These are phyloP conservation scores for Oxyruncus cristatus DNA, from an alignment of 2,113 vertebrate genomes.

Conservation along the genomic window DNA sequence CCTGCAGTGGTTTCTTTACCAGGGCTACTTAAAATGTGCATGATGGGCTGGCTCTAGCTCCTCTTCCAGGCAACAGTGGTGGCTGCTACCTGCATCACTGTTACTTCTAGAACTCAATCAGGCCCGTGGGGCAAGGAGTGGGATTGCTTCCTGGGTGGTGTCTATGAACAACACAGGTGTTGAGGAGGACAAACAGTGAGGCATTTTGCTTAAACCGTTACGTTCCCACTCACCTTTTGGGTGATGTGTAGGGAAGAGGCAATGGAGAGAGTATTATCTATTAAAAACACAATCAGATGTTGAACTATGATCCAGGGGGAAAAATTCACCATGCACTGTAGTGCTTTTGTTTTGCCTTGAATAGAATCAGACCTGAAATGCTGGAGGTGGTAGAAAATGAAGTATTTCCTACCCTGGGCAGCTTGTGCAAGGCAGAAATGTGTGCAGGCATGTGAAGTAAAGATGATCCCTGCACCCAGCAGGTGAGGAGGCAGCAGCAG, in stretches of 20 bases:
- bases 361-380: background rate
- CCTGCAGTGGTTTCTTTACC: background rate
- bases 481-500: background rate
- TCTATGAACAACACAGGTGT: background rate
- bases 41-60: background rate
- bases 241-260: background rate
- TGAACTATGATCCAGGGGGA: background rate
- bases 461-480: background rate
- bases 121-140: background rate
- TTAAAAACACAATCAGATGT: background rate
- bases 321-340: background rate
- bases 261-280: background rate
- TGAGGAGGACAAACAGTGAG: background rate
- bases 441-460: background rate
- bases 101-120: background rate
- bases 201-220: background rate
- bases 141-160: background rate
- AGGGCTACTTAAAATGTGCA: background rate
- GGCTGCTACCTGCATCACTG: background rate
- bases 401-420: background rate
- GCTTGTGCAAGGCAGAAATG: background rate
- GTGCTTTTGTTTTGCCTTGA: background rate
- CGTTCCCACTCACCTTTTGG: background rate
- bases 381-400: background rate
- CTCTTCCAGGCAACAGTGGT: background rate